These are phyloP conservation scores for Sisyra nigra DNA, from an alignment of 2,888 invertebrate species.

Conservation along the genomic window DNA sequence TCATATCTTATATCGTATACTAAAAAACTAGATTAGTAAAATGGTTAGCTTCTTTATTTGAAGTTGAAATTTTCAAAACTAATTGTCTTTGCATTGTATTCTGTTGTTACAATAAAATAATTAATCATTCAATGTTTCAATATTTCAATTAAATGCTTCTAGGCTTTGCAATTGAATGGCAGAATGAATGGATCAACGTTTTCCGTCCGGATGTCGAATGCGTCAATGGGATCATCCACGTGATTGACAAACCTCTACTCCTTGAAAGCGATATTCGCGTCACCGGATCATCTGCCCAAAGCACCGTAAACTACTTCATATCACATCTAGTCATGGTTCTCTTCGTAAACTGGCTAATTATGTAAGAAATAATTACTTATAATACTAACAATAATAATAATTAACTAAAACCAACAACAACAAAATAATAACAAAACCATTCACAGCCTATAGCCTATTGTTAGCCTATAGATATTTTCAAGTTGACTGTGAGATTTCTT, in stretches of 20 bases:
- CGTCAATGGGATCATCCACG: constrained; percentile 90
- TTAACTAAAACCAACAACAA: too few relatives aligned
- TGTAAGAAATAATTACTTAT: constrained; percentile 15
- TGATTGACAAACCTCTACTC: constrained; percentile 77
- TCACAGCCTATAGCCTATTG: too few relatives aligned
- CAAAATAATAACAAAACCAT: too few relatives aligned
- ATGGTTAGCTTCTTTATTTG: too few relatives aligned
- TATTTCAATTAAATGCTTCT: constrained; percentile 19
- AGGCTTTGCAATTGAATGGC: constrained; percentile 79
- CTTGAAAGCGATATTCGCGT: constrained; percentile 69
- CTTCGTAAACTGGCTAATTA: constrained; percentile 27
- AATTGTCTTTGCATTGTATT: too few relatives aligned
- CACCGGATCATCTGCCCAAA: constrained; percentile 30
- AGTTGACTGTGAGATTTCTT: too few relatives aligned
- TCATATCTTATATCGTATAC: too few relatives aligned
- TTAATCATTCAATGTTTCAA: too few relatives aligned
- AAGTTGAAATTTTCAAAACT: too few relatives aligned
- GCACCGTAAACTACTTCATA: constrained; percentile 16
- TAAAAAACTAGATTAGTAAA: too few relatives aligned
- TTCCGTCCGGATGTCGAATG: constrained; percentile 87
- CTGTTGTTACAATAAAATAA: too few relatives aligned
- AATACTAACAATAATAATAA: constrained; percentile 4
- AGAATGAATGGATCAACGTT: constrained; percentile 66
- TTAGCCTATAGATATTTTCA: too few relatives aligned
- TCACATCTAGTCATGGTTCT: constrained; percentile 26